Conservation (phyloP, 2,888 invertebrate species). For the Petrolisthes manimaculis region DNA sequence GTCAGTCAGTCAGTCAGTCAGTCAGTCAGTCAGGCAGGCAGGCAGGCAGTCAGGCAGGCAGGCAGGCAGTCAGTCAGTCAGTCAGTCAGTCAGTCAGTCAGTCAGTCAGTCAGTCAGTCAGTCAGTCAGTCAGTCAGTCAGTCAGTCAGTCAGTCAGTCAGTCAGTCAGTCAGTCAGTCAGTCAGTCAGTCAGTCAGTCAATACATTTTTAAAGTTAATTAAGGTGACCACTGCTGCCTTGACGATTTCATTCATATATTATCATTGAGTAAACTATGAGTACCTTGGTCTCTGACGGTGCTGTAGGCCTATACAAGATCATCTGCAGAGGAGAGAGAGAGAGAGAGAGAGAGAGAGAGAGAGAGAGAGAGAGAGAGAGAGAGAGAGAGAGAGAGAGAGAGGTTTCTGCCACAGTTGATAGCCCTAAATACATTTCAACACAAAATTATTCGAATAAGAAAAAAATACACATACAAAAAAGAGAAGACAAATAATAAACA, state of each 20-base stretch:
- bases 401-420: neutral
- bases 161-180: conserved; percentile 26
- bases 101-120: conserved; percentile 26
- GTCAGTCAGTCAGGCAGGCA: conserved; percentile 20
- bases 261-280: too few species aligned
- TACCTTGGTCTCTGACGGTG: too few species aligned
- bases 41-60: conserved; percentile 13
- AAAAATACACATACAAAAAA: too few species aligned
- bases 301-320: too few species aligned
- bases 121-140: conserved; percentile 26
- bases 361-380: conserved; percentile 1
- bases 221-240: too few species aligned
- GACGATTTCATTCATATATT: too few species aligned
- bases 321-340: neutral
- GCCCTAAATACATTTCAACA: neutral
- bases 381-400: conserved; percentile 1
- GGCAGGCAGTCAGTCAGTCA: conserved; percentile 17
- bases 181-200: conserved; percentile 2
- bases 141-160: conserved; percentile 26
- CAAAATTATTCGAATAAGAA: too few species aligned
- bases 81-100: conserved; percentile 26
- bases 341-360: conserved; percentile 1
- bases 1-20: conserved; percentile 26
- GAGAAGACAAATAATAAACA: too few species aligned
- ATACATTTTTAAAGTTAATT: neutral